These are phyloP conservation scores for Tetragonisca angustula DNA, from an alignment of 2,888 invertebrate species.

Conservation along the genomic window DNA sequence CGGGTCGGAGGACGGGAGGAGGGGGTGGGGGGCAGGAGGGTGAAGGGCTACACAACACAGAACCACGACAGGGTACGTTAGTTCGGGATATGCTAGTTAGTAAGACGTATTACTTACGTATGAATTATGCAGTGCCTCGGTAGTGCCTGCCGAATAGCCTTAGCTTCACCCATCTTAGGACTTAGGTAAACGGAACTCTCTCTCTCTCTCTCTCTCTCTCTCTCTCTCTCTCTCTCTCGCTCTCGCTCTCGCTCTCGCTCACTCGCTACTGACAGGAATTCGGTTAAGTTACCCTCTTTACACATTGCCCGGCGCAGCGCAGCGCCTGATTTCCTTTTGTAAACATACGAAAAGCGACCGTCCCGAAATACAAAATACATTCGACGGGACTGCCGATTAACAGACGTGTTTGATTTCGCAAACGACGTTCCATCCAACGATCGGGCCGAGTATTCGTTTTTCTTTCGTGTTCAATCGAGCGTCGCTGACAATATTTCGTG, in stretches of 20 bases:
- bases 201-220: neutral
- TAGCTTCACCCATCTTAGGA: slow-evolving; percentile 66
- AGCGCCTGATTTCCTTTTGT: slow-evolving; percentile 66
- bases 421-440: neutral
- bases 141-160: slow-evolving; percentile 75
- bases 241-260: neutral
- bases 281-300: slow-evolving; percentile 67
- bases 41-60: slow-evolving; percentile 50
- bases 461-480: neutral
- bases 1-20: too few relatives aligned
- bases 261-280: slow-evolving; percentile 48
- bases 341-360: slow-evolving; percentile 53
- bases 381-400: slow-evolving; percentile 15
- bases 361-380: slow-evolving; percentile 33
- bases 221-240: neutral
- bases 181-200: slow-evolving; percentile 67
- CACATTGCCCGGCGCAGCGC: slow-evolving; percentile 46
- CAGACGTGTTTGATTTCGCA: neutral
- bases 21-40: slow-evolving; percentile 10
- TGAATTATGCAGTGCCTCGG: slow-evolving; percentile 80
- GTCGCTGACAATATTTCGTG: neutral
- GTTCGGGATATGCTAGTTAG: slow-evolving; percentile 68
- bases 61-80: slow-evolving; percentile 66
- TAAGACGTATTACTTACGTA: slow-evolving; percentile 82
- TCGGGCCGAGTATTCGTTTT: neutral